Conservation (phyloP, 2,113 vertebrate genomes). For the Corythaixoides concolor region DNA sequence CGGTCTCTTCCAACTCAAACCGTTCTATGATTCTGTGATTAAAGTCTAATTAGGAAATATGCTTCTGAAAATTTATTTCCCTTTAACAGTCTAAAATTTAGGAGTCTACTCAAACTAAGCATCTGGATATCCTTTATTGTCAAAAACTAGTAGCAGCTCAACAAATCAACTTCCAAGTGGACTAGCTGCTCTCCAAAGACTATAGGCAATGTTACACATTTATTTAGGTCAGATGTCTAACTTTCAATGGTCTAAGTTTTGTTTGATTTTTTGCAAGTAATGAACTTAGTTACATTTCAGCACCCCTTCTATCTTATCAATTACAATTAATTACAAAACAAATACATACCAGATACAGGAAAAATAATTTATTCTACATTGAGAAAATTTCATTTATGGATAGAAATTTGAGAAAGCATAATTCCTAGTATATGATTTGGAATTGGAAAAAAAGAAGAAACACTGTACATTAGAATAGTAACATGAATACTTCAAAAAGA, state of each 20-base stretch:
- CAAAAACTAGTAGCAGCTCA: not conserved
- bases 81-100: not conserved
- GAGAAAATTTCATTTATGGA: not conserved
- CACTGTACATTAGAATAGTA: not conserved
- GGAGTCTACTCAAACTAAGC: not conserved
- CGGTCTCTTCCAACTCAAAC: not conserved
- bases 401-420: not conserved
- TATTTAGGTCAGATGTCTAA: not conserved
- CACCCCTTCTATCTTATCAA: not conserved
- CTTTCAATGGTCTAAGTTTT: not conserved
- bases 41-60: not conserved
- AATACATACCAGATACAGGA: not conserved
- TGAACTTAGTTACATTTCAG: not conserved
- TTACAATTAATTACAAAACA: not conserved
- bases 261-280: not conserved
- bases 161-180: accelerated
- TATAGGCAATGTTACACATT: not conserved
- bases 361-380: not conserved
- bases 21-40: not conserved
- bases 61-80: not conserved
- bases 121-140: not conserved
- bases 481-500: not conserved
- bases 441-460: not conserved
- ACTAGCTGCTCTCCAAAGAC: not conserved
- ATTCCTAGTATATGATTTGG: not conserved